phyloP scores from a whole-genome alignment of 1,140 invertebrate genomes.

The Venturia canescens region DNA sequence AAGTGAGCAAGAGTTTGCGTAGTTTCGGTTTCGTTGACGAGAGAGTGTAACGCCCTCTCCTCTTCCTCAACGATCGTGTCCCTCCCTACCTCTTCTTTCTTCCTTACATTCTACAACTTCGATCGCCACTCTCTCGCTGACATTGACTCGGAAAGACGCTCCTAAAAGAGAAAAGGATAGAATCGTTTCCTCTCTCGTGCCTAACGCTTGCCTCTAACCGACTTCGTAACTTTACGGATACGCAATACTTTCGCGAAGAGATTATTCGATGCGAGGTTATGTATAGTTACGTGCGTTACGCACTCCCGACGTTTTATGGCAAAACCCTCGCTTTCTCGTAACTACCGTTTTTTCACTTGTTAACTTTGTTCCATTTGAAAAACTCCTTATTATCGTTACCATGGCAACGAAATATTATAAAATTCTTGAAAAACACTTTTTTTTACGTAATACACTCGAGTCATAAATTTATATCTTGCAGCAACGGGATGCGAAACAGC shows the following conservation, averaged over 20 bases:
- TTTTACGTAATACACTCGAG: not conserved
- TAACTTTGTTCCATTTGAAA: too few species aligned
- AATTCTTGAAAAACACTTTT: not conserved
- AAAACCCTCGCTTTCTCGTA: not conserved
- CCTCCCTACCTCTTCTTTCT: not conserved
- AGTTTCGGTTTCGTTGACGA: not conserved
- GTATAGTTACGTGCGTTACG: constrained; percentile 5
- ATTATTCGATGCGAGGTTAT: not conserved
- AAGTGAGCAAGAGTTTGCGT: not conserved
- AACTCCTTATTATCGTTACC: too few species aligned
- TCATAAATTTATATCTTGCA: too few species aligned
- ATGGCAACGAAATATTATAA: too few species aligned
- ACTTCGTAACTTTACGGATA: constrained; percentile 2
- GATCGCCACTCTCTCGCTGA: constrained; percentile 9
- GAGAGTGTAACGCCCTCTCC: constrained; percentile 6
- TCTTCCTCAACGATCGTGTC: not conserved
- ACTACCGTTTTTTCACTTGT: not conserved
- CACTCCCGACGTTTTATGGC: not conserved
- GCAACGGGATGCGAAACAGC: too few species aligned
- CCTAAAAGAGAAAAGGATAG: not conserved
- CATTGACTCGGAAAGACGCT: constrained; percentile 3
- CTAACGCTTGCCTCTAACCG: not conserved
- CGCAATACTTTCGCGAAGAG: not conserved
- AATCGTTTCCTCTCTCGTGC: not conserved
- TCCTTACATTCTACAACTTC: constrained; percentile 4